Evolutionary conservation across 2,797 vertebrate species (phyloP).

Genomic region (Hydrolagus colliei): DNA sequence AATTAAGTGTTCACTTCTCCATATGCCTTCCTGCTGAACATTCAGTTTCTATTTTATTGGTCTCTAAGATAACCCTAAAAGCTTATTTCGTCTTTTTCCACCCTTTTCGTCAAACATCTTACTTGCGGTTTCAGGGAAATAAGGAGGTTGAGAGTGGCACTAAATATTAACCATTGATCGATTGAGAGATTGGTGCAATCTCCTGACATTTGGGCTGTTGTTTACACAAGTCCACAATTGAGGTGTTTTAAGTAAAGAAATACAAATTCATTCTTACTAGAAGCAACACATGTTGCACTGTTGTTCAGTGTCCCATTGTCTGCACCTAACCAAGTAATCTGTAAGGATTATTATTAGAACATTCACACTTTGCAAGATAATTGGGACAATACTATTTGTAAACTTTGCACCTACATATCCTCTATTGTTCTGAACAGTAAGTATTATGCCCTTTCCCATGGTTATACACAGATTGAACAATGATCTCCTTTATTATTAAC

Average conservation of each 20-base stretch:
- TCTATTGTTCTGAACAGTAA: not conserved
- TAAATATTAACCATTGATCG: no score
- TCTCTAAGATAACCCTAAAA: no score
- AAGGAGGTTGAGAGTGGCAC: no score
- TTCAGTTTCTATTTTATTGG: no score
- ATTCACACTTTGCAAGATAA: not conserved
- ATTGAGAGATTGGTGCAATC: no score
- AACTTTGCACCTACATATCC: not conserved
- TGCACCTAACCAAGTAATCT: not conserved
- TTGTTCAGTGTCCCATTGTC: not conserved
- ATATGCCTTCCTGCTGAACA: no score
- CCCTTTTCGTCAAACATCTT: no score
- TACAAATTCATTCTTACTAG: conserved; percentile 4
- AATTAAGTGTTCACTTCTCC: no score
- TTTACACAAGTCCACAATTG: conserved; percentile 18
- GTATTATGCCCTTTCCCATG: not conserved
- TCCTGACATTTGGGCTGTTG: not conserved
- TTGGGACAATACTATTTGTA: not conserved
- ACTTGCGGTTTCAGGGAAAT: no score
- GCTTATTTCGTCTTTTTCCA: no score
- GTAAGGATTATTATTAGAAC: not conserved
- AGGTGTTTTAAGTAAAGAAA: conserved; percentile 30
- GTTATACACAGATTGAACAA: not conserved
- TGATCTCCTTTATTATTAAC: not conserved
- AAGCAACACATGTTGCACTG: not conserved